Evolutionary conservation across 2,888 invertebrate genomes (phyloP).

Genomic region (Xylophagus ater): DNA sequence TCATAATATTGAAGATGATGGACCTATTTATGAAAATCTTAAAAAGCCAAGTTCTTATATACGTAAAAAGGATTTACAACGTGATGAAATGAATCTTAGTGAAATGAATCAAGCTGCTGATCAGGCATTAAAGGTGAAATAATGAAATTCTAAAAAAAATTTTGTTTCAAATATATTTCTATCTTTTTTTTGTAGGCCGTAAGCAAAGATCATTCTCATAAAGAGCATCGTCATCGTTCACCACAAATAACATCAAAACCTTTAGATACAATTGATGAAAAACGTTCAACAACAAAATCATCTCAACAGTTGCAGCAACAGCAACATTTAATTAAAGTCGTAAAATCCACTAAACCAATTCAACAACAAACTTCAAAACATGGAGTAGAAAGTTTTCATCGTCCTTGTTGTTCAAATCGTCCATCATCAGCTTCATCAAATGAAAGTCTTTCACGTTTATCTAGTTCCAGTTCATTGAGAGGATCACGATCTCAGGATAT

Average conservation of each 20-base stretch:
- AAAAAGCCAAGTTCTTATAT: conserved; percentile 24
- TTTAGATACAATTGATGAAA: conserved; percentile 37
- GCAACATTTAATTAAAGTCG: conserved; percentile 12
- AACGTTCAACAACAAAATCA: conserved; percentile 21
- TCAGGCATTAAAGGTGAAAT: conserved; percentile 41
- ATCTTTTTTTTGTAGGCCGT: conserved; percentile 35
- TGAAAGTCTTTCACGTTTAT: conserved; percentile 17
- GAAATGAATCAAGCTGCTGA: conserved; percentile 49
- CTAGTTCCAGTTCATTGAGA: too few species aligned
- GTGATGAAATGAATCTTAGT: conserved; percentile 42
- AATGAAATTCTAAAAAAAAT: neutral
- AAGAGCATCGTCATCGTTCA: conserved; percentile 33
- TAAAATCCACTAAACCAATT: conserved; percentile 14
- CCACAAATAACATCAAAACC: conserved; percentile 31
- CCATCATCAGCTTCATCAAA: conserved; percentile 19
- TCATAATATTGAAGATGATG: conserved; percentile 17
- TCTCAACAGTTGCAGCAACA: too few species aligned
- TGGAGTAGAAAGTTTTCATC: conserved; percentile 24
- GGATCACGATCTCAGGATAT: too few species aligned
- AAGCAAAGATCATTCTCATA: conserved; percentile 41
- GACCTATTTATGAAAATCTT: conserved; percentile 35
- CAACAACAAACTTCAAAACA: too few species aligned
- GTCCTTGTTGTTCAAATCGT: conserved; percentile 13
- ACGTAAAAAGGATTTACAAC: conserved; percentile 31
- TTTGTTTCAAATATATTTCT: neutral